phyloP scores from a whole-genome alignment of 2,888 invertebrate species.

The Phorcus lineatus region DNA sequence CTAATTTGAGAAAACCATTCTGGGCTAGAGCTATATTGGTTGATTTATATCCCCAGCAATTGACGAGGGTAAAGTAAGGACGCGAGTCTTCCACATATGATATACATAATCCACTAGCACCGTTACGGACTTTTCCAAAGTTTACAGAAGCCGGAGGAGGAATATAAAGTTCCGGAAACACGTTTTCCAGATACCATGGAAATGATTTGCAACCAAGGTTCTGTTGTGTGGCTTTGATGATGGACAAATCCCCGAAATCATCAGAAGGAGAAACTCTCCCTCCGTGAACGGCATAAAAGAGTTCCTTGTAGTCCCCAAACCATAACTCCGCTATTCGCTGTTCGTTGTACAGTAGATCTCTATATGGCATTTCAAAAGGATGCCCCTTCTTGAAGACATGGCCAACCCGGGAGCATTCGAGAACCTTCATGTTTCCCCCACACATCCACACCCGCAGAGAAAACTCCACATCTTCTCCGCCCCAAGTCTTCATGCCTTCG shows the following conservation, averaged over 20 bases:
- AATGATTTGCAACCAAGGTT: constrained; percentile 23
- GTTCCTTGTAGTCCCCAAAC: constrained; percentile 23
- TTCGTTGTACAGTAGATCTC: constrained; percentile 27
- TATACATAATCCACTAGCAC: constrained; percentile 16
- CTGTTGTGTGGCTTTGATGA: not conserved
- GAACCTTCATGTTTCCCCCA: constrained; percentile 33
- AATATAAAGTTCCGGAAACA: constrained; percentile 23
- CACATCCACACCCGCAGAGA: constrained; percentile 34
- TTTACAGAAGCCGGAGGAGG: not conserved
- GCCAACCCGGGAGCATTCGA: constrained; percentile 27
- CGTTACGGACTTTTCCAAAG: constrained; percentile 25
- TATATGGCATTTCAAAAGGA: constrained; percentile 26
- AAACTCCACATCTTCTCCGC: constrained; percentile 35
- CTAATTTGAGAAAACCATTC: constrained; percentile 13
- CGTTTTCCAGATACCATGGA: constrained; percentile 24
- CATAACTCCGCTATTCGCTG: constrained; percentile 28
- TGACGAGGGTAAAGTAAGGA: not conserved
- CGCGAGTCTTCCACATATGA: too few relatives aligned
- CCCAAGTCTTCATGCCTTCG: constrained; percentile 32
- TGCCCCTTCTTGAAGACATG: constrained; percentile 28
- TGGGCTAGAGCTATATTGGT: not conserved
- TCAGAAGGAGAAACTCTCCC: not conserved
- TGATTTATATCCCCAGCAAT: constrained; percentile 16
- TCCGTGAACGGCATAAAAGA: constrained; percentile 28
- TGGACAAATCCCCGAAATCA: not conserved